Percentiles rank a stretch among this genome's conserved stretches.
phyloP scores from a whole-genome alignment of 1,140 invertebrate genomes.

The Cardiocondyla obscurior region DNA sequence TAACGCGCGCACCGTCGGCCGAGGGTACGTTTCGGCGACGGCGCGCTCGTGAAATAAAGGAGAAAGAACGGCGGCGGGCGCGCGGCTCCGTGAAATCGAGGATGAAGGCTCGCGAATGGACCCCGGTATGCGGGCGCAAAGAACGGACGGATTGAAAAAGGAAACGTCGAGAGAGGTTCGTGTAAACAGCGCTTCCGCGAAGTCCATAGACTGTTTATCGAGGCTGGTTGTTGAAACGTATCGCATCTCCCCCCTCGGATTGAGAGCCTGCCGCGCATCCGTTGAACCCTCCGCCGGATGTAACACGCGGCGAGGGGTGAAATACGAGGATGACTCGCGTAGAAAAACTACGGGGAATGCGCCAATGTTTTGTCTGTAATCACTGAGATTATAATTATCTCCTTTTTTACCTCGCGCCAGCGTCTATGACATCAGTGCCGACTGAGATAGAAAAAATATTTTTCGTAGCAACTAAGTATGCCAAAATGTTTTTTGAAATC shows the following conservation, averaged over 20 bases:
- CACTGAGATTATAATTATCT: not conserved
- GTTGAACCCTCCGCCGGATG: not conserved
- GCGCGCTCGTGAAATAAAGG: not conserved
- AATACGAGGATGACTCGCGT: not conserved
- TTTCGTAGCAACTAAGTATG: not conserved
- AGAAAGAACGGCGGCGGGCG: not conserved
- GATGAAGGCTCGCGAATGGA: not conserved
- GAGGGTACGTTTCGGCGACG: constrained; percentile 50
- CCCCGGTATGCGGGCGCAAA: not conserved
- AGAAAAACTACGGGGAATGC: not conserved
- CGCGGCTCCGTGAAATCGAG: not conserved
- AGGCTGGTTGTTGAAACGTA: constrained; percentile 8
- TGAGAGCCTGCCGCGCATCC: not conserved
- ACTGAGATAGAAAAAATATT: not conserved
- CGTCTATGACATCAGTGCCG: too few relatives aligned
- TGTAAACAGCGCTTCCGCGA: constrained; percentile 54
- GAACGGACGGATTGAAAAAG: not conserved
- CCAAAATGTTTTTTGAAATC: not conserved
- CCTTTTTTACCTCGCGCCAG: not conserved
- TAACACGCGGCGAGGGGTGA: not conserved
- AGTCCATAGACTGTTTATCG: constrained; percentile 53
- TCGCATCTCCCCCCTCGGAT: not conserved
- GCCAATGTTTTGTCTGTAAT: not conserved
- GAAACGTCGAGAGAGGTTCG: not conserved
- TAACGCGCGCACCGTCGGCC: constrained; percentile 4